Conservation (phyloP, 2,113 vertebrate genomes). For the Crotalus viridis region DNA sequence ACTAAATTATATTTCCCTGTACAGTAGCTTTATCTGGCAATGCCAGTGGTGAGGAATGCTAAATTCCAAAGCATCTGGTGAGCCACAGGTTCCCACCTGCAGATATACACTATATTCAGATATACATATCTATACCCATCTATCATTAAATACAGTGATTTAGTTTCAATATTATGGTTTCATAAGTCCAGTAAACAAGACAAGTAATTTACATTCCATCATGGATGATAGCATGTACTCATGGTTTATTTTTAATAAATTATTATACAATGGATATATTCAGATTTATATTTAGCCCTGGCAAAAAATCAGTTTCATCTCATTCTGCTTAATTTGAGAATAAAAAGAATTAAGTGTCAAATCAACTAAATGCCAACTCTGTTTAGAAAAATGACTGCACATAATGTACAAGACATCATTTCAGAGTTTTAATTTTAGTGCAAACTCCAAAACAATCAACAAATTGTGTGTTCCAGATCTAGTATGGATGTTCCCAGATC, state of each 20-base stretch:
- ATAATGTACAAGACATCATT: neutral
- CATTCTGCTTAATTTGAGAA: constrained; percentile 12
- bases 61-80: neutral
- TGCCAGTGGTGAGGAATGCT: neutral
- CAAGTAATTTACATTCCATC: neutral
- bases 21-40: neutral
- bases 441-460: constrained; percentile 9
- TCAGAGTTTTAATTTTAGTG: constrained; percentile 5
- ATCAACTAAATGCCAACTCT: neutral
- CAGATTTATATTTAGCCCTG: constrained; percentile 29
- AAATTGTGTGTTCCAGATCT: constrained; percentile 24
- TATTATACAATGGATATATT: constrained; percentile 23
- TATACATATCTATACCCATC: neutral
- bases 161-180: constrained; percentile 30
- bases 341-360: constrained; percentile 41
- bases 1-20: neutral
- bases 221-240: constrained; percentile 14
- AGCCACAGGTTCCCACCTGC: neutral
- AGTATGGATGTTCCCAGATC: neutral
- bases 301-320: constrained; percentile 29
- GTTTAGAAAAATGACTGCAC: constrained; percentile 19
- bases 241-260: constrained; percentile 22
- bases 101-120: neutral
- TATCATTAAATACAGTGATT: neutral
- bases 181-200: constrained; percentile 12